Conservation (phyloP, 2,113 vertebrate genomes). For the Vireo altiloquus region DNA sequence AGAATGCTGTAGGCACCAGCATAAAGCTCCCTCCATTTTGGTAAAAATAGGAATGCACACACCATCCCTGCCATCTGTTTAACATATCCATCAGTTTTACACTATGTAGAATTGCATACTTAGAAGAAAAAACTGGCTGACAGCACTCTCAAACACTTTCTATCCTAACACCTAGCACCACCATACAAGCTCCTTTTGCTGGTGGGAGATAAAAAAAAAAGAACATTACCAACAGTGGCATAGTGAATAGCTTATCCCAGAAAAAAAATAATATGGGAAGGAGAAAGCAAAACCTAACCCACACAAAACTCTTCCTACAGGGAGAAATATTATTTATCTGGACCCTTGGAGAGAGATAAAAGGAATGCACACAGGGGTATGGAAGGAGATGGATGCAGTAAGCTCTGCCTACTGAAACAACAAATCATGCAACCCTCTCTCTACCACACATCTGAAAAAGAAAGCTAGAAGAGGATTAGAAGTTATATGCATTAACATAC, state of each 20-base stretch:
- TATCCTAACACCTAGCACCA: background rate
- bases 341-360: background rate
- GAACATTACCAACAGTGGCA: background rate
- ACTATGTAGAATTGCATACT: background rate
- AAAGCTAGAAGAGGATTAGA: constrained; percentile 49
- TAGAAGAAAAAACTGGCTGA: background rate
- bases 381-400: constrained; percentile 7
- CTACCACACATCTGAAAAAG: constrained; percentile 36
- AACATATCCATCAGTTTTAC: background rate
- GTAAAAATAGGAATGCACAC: constrained; percentile 3
- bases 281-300: background rate
- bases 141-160: background rate
- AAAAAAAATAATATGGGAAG: background rate
- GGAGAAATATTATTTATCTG: background rate
- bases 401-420: constrained; percentile 32
- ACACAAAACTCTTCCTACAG: background rate
- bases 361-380: background rate
- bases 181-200: background rate
- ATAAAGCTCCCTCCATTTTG: background rate
- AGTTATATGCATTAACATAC: constrained; percentile 45
- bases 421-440: constrained; percentile 20
- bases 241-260: background rate
- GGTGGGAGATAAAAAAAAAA: background rate
- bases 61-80: background rate
- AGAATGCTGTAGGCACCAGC: background rate